Evolutionary conservation across 2,113 vertebrate genomes (phyloP).

Genomic region (Malurus elegans): DNA sequence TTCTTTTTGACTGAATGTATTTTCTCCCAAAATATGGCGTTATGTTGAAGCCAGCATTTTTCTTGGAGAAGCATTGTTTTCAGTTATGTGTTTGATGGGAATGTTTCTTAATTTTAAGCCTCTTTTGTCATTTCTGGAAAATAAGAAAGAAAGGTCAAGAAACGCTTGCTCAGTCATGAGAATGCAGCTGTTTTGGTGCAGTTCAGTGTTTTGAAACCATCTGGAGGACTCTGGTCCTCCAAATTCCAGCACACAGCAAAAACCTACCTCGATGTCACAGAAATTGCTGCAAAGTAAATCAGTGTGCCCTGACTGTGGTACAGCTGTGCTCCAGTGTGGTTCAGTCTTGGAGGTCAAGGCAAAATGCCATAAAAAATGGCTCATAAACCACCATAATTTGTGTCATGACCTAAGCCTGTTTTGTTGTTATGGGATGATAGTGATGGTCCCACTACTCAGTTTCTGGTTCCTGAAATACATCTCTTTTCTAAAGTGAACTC

Average conservation of each 20-base stretch:
- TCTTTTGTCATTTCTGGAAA: not conserved
- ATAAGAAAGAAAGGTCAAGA: not conserved
- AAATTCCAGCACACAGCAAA: not conserved
- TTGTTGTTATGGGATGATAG: not conserved
- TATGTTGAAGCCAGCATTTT: slow-evolving; percentile 19
- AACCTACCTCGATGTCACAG: not conserved
- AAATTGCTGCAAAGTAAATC: not conserved
- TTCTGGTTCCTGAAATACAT: not conserved
- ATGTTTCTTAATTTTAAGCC: not conserved
- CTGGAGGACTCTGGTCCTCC: not conserved
- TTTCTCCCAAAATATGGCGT: slow-evolving; percentile 7
- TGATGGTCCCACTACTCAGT: not conserved
- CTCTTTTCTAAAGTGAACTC: not conserved
- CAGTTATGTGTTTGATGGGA: not conserved
- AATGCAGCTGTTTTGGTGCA: not conserved
- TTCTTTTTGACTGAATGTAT: not conserved
- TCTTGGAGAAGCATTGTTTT: slow-evolving; percentile 33
- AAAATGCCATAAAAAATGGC: not conserved
- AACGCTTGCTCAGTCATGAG: not conserved
- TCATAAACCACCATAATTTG: not conserved
- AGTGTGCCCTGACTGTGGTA: not conserved
- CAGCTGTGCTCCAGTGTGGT: not conserved
- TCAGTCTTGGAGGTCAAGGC: not conserved
- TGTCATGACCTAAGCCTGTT: rapidly evolving
- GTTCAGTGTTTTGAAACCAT: not conserved